Evolutionary conservation across 2,113 vertebrate genomes (phyloP).

Genomic region (Mobula birostris): DNA sequence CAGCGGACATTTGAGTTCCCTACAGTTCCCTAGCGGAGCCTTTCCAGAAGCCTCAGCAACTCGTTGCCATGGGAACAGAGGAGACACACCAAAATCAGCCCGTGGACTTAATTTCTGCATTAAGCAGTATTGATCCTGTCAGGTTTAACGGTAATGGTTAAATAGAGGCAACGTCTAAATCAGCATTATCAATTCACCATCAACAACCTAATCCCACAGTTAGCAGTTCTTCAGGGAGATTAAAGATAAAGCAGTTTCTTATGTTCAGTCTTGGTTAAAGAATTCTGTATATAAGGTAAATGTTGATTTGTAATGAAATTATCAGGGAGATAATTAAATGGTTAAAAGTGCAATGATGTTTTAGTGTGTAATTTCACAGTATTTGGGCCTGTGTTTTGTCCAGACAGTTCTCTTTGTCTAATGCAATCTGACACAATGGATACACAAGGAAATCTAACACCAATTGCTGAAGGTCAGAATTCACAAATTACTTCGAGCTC

Average conservation of each 20-base stretch:
- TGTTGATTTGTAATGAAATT: background rate
- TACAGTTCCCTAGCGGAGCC: conserved; percentile 47
- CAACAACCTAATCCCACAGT: background rate
- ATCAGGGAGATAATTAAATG: background rate
- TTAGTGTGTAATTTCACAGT: background rate
- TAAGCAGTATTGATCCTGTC: conserved; percentile 37
- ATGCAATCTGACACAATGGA: conserved; percentile 41
- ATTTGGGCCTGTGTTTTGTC: conserved; percentile 29
- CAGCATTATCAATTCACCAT: background rate
- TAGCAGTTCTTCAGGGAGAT: background rate
- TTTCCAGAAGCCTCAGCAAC: conserved; percentile 48
- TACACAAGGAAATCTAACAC: conserved; percentile 41
- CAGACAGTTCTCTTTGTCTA: conserved; percentile 38
- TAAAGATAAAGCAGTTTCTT: conserved; percentile 10
- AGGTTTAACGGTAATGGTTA: conserved; percentile 34
- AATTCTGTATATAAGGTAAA: background rate
- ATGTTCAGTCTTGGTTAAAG: background rate
- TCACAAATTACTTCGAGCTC: conserved; percentile 43
- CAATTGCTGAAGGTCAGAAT: conserved; percentile 45
- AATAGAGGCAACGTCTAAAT: conserved; percentile 41
- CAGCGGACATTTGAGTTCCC: conserved; percentile 53
- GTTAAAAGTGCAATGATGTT: background rate
- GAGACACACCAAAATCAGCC: conserved; percentile 42
- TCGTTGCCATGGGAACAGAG: conserved; percentile 55
- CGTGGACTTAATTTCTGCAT: conserved; percentile 24